Conservation (phyloP, 1,140 invertebrate species). For the Bombus impatiens region DNA sequence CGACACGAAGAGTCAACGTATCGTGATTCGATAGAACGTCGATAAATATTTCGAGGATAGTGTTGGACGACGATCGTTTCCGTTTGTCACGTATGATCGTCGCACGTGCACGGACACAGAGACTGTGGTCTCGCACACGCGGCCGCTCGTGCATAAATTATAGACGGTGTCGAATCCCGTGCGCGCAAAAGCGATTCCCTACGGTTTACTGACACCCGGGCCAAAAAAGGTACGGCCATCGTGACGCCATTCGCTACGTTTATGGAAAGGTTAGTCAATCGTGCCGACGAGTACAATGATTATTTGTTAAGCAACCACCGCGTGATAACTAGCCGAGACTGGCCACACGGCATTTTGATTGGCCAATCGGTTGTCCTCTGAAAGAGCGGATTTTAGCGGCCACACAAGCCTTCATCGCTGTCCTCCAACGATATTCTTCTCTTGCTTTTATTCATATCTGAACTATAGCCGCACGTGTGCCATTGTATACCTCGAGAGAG, state of each 20-base stretch:
- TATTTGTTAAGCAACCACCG: constrained; percentile 74
- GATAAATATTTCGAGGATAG: constrained; percentile 17
- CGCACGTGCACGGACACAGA: constrained; percentile 34
- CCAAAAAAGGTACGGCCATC: constrained; percentile 75
- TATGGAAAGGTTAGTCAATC: constrained; percentile 73
- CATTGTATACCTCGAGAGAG: neutral
- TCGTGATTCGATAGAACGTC: too few species aligned
- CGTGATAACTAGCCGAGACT: constrained; percentile 57
- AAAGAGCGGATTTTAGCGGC: constrained; percentile 17
- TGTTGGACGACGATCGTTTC: neutral
- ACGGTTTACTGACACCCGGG: constrained; percentile 53
- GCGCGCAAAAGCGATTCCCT: constrained; percentile 53
- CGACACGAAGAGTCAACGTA: neutral
- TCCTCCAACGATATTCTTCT: neutral
- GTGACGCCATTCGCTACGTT: constrained; percentile 74
- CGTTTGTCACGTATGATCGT: constrained; percentile 28
- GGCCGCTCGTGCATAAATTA: constrained; percentile 62
- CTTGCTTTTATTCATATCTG: neutral
- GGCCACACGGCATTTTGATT: constrained; percentile 56
- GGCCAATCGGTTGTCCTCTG: neutral
- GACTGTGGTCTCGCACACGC: neutral
- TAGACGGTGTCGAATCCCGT: constrained; percentile 22
- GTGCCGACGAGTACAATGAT: constrained; percentile 68
- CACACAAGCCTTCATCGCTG: neutral
- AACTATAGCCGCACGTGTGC: constrained; percentile 6